Conservation (phyloP, 1,140 invertebrate species). For the Leptinotarsa undecemlineata region DNA sequence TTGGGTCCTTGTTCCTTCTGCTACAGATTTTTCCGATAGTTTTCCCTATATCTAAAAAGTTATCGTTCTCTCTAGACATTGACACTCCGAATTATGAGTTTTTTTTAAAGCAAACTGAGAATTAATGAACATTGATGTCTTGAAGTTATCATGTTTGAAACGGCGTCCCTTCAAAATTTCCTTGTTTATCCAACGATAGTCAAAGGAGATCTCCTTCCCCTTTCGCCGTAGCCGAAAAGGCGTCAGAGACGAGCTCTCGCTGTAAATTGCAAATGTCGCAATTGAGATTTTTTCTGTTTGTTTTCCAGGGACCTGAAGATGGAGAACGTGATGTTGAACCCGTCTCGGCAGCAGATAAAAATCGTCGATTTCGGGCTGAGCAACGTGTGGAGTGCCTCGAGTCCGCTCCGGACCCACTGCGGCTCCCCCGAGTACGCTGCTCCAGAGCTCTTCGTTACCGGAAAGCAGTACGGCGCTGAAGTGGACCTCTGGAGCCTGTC, state of each 20-base stretch:
- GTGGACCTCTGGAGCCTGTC: slow-evolving; percentile 74
- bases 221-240: too few relatives aligned
- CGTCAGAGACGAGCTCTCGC: not conserved
- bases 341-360: slow-evolving; percentile 68
- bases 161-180: too few relatives aligned
- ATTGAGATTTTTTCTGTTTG: slow-evolving; percentile 33
- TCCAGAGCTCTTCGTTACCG: slow-evolving; percentile 69
- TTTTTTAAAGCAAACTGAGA: too few relatives aligned
- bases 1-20: too few relatives aligned
- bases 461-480: slow-evolving; percentile 70
- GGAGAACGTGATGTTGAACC: slow-evolving; percentile 75
- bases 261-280: not conserved
- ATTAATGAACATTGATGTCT: too few relatives aligned
- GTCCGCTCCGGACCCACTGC: slow-evolving; percentile 69
- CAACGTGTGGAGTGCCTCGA: slow-evolving; percentile 63
- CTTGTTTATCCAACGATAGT: too few relatives aligned
- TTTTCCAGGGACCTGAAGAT: slow-evolving; percentile 71
- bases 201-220: too few relatives aligned
- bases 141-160: too few relatives aligned
- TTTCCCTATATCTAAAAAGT: too few relatives aligned
- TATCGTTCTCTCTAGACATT: too few relatives aligned
- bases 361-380: slow-evolving; percentile 78
- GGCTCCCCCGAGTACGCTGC: slow-evolving; percentile 78
- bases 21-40: too few relatives aligned
- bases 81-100: too few relatives aligned